Percentiles rank a stretch among this genome's conserved stretches.
Evolutionary conservation across 2,113 vertebrate genomes (phyloP).

Genomic region (Euleptes europaea): DNA sequence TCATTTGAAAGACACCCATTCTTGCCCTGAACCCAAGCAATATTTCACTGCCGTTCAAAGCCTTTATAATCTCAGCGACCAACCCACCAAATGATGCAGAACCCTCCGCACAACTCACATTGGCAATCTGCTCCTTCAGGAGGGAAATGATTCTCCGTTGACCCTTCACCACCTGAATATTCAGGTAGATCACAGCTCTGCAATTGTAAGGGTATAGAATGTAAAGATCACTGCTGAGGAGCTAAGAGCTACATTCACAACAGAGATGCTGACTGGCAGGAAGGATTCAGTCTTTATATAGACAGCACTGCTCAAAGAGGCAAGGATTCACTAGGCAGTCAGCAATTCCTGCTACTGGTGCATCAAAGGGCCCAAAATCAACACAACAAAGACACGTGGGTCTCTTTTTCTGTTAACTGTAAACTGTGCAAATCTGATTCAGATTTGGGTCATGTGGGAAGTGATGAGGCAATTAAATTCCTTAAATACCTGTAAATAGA

Average conservation of each 20-base stretch:
- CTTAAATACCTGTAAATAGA: too few relatives aligned
- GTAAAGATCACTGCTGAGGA: not conserved
- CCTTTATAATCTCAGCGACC: not conserved
- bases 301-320: not conserved
- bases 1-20: too few relatives aligned
- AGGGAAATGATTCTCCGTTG: conserved; percentile 84
- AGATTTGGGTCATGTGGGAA: too few relatives aligned
- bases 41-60: too few relatives aligned
- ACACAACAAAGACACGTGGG: too few relatives aligned
- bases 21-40: too few relatives aligned
- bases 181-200: conserved; percentile 89
- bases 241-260: not conserved
- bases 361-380: too few relatives aligned
- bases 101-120: conserved; percentile 72
- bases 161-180: conserved; percentile 89
- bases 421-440: too few relatives aligned
- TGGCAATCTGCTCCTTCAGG: conserved; percentile 88
- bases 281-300: not conserved
- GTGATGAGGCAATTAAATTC: too few relatives aligned
- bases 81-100: fast-evolving
- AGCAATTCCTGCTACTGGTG: not conserved
- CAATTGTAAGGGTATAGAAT: not conserved
- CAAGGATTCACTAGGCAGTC: not conserved
- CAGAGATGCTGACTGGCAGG: not conserved
- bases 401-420: too few relatives aligned